A percentile compares a stretch with the other conserved stretches of the same genome.
These are phyloP conservation scores for Axis porcinus DNA, from an alignment of 2,113 vertebrate species.

Conservation along the genomic window DNA sequence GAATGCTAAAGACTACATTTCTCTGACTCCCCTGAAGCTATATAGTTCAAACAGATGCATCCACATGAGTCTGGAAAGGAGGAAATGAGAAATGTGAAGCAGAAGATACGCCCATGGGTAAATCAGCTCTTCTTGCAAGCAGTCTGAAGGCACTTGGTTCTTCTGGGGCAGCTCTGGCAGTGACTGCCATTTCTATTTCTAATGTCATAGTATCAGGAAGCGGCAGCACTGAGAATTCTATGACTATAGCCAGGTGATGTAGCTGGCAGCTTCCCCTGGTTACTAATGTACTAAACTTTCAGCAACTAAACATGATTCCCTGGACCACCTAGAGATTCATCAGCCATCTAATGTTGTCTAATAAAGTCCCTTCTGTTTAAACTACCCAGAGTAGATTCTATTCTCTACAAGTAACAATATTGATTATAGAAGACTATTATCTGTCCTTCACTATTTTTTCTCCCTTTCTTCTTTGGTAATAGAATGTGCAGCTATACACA, in stretches of 20 bases:
- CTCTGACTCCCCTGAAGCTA: not conserved
- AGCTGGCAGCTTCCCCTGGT: not conserved
- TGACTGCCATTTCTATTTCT: not conserved
- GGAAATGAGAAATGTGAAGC: not conserved
- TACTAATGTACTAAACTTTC: not conserved
- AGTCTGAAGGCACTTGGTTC: not conserved
- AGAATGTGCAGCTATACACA: not conserved
- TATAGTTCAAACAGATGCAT: not conserved
- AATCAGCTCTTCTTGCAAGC: not conserved
- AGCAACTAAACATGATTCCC: not conserved
- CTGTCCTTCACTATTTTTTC: not conserved
- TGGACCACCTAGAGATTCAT: not conserved
- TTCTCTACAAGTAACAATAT: not conserved
- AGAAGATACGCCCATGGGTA: not conserved
- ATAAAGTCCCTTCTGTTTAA: not conserved
- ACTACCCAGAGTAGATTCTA: not conserved
- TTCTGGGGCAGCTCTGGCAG: not conserved
- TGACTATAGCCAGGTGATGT: not conserved
- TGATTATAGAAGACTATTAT: not conserved
- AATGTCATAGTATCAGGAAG: not conserved
- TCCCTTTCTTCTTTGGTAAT: not conserved
- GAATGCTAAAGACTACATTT: not conserved
- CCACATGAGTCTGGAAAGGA: not conserved
- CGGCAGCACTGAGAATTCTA: not conserved
- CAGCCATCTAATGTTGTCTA: not conserved